These are phyloP conservation scores for Drosophila lacertosa DNA, from an alignment of 1,140 invertebrate species.

Conservation along the genomic window DNA sequence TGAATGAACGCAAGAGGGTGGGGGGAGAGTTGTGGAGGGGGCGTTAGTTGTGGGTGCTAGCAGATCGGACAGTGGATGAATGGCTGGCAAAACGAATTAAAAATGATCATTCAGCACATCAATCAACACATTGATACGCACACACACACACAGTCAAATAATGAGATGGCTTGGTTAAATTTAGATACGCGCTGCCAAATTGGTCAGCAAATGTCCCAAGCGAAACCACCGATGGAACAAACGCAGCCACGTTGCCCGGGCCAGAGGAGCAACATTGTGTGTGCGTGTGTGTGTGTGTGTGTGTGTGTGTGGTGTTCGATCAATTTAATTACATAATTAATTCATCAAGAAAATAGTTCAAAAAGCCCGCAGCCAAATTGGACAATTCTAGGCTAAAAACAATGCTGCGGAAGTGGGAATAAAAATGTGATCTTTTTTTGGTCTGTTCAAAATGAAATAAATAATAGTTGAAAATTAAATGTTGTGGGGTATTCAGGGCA, in stretches of 20 bases:
- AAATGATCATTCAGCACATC: conserved; percentile 80
- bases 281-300: no score
- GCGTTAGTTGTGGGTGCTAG: neutral
- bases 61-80: conserved; percentile 13
- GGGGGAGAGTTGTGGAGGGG: no score
- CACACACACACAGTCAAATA: conserved; percentile 21
- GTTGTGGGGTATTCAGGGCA: no score
- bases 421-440: no score
- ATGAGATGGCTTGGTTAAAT: conserved; percentile 33
- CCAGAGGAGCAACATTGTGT: no score
- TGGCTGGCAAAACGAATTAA: conserved; percentile 58
- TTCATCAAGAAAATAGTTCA: conserved; percentile 23
- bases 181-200: conserved; percentile 30
- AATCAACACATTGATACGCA: conserved; percentile 65
- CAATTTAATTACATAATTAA: neutral
- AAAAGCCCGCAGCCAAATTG: conserved; percentile 3
- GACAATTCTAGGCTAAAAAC: no score
- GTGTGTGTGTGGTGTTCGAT: no score
- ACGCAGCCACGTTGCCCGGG: conserved; percentile 1
- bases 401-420: neutral
- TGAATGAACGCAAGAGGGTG: conserved; percentile 4
- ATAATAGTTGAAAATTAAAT: neutral
- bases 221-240: conserved; percentile 15
- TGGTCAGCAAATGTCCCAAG: conserved; percentile 38
- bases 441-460: neutral